These are phyloP conservation scores for Allygus modestus DNA, from an alignment of 2,888 invertebrate species.

Conservation along the genomic window DNA sequence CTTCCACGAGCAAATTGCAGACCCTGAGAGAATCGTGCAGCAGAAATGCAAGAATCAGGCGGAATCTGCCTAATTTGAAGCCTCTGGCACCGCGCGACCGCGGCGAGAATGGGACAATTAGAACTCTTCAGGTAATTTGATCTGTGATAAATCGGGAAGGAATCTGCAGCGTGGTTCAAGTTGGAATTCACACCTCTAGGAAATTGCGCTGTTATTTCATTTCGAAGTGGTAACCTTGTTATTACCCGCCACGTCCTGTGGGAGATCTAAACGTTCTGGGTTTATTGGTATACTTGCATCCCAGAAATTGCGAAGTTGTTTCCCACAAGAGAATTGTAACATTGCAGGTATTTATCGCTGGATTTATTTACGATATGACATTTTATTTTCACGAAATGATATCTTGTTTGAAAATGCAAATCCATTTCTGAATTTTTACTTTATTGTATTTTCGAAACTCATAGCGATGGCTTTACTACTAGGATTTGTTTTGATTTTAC, in stretches of 20 bases:
- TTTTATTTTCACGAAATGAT: no score
- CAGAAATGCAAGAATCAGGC: constrained; percentile 20
- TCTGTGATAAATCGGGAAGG: background rate
- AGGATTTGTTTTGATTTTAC: no score
- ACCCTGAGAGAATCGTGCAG: constrained; percentile 14
- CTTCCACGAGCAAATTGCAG: constrained; percentile 25
- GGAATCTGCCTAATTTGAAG: constrained; percentile 24
- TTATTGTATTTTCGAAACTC: no score
- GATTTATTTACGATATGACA: no score
- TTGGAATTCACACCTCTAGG: constrained; percentile 18
- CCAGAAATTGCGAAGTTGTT: background rate
- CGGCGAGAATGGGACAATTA: constrained; percentile 13
- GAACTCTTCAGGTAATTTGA: background rate
- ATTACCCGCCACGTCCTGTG: background rate
- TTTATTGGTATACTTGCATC: no score
- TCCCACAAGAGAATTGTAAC: background rate
- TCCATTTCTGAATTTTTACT: no score
- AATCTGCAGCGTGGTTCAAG: background rate
- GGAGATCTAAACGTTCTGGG: background rate
- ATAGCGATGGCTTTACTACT: no score
- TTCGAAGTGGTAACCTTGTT: background rate
- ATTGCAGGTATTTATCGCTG: no score
- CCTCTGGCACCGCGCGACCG: background rate
- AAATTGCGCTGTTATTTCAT: background rate
- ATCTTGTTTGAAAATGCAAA: no score